Percentiles rank a stretch among this genome's conserved stretches.
Evolutionary conservation across 2,113 vertebrate species (phyloP).

Genomic region (Myrmophylax atrothorax): DNA sequence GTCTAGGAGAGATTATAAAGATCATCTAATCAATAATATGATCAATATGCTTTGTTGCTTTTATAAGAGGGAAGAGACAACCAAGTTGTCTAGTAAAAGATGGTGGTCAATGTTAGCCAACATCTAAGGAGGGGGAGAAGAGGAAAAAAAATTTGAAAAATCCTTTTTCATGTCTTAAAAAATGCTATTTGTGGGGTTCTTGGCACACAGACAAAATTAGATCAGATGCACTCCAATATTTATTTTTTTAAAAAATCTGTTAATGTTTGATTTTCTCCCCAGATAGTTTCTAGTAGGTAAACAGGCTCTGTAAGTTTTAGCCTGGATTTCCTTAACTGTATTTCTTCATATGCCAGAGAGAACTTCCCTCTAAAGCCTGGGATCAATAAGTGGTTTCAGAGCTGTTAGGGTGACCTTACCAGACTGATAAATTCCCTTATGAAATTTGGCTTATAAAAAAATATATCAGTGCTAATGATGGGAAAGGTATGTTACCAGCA

Average conservation of each 20-base stretch:
- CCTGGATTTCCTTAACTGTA: background rate
- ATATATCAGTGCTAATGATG: background rate
- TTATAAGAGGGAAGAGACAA: background rate
- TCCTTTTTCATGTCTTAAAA: background rate
- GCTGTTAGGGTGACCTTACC: background rate
- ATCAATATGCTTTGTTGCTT: background rate
- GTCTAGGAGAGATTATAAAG: background rate
- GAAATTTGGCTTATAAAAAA: background rate
- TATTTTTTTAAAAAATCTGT: background rate
- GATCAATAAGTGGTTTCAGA: background rate
- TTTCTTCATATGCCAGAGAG: background rate
- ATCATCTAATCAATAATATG: background rate
- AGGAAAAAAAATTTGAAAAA: background rate
- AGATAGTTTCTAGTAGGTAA: background rate
- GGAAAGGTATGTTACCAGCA: background rate
- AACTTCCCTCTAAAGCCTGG: background rate
- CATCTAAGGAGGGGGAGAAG: rapidly evolving
- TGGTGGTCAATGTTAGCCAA: background rate
- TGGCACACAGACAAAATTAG: background rate
- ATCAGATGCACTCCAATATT: rapidly evolving
- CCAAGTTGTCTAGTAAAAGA: background rate
- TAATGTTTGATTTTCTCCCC: background rate
- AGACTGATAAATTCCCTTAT: background rate
- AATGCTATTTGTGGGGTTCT: background rate
- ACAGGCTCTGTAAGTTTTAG: background rate